Evolutionary conservation across 2,797 vertebrate genomes (phyloP).

Genomic region (Oreortyx pictus): DNA sequence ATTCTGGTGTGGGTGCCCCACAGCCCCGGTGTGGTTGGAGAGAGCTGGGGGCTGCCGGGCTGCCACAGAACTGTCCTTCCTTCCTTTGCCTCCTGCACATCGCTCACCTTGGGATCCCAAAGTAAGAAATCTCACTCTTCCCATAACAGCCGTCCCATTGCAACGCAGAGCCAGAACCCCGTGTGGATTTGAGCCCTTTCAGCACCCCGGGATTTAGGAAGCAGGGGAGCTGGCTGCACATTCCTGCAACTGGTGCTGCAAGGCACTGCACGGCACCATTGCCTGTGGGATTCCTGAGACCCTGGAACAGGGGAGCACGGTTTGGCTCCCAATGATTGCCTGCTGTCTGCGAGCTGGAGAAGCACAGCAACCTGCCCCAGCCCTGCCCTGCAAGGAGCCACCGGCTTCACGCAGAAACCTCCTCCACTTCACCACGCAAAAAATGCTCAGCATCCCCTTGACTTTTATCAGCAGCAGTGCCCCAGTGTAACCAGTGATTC

Average conservation of each 20-base stretch:
- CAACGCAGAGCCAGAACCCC: accelerated
- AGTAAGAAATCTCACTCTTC: background rate
- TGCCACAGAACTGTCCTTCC: background rate
- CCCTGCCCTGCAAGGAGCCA: background rate
- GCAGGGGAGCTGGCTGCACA: background rate
- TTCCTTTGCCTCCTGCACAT: background rate
- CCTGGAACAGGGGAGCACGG: background rate
- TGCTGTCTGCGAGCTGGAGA: too few relatives aligned
- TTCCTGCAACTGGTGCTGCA: accelerated
- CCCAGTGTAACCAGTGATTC: background rate
- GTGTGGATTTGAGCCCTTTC: accelerated
- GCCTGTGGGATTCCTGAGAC: background rate
- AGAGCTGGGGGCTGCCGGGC: background rate
- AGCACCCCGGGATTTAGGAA: background rate
- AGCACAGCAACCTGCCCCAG: background rate
- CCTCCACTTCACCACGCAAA: background rate
- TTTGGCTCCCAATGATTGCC: background rate
- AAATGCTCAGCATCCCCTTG: background rate
- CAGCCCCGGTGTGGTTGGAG: background rate
- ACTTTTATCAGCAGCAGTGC: background rate
- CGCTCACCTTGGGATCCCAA: conserved; percentile 18
- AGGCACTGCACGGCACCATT: accelerated
- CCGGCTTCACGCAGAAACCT: background rate
- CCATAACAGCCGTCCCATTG: background rate
- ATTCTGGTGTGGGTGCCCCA: background rate